These are phyloP conservation scores for Marisa cornuarietis DNA, from an alignment of 1,140 invertebrate genomes.

Conservation along the genomic window DNA sequence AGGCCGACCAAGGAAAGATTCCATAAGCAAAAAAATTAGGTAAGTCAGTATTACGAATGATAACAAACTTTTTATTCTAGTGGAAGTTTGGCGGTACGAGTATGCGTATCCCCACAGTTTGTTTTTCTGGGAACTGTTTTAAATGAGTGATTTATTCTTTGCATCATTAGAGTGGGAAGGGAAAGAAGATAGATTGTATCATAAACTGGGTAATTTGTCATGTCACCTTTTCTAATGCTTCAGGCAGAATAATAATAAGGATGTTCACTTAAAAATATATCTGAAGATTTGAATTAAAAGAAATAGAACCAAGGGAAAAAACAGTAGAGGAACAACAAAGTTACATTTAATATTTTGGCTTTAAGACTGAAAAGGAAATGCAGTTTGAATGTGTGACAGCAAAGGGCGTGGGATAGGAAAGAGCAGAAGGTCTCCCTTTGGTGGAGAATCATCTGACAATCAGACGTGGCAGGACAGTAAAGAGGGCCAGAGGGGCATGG, in stretches of 20 bases:
- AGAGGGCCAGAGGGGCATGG: slow-evolving; percentile 10
- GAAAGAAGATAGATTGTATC: too few species aligned
- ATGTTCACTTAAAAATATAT: too few species aligned
- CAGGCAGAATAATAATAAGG: too few species aligned
- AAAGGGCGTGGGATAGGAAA: slow-evolving; percentile 17
- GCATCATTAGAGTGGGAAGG: too few species aligned
- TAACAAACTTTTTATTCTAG: not conserved
- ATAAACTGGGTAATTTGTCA: not conserved
- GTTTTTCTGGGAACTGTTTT: not conserved
- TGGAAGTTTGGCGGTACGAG: not conserved
- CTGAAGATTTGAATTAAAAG: too few species aligned
- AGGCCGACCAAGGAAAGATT: slow-evolving; percentile 45
- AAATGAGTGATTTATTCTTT: too few species aligned
- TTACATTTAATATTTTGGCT: not conserved
- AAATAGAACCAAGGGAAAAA: not conserved
- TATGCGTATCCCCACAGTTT: not conserved
- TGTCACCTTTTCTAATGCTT: not conserved
- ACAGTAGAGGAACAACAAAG: not conserved
- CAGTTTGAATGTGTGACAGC: not conserved
- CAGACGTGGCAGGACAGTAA: slow-evolving; percentile 6
- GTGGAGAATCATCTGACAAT: not conserved
- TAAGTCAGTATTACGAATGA: not conserved
- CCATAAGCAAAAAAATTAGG: slow-evolving; percentile 31
- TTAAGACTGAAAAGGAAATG: not conserved
- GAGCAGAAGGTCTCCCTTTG: slow-evolving; percentile 2